Conservation (phyloP, 2,888 invertebrate genomes). For the Plebejus argus region DNA sequence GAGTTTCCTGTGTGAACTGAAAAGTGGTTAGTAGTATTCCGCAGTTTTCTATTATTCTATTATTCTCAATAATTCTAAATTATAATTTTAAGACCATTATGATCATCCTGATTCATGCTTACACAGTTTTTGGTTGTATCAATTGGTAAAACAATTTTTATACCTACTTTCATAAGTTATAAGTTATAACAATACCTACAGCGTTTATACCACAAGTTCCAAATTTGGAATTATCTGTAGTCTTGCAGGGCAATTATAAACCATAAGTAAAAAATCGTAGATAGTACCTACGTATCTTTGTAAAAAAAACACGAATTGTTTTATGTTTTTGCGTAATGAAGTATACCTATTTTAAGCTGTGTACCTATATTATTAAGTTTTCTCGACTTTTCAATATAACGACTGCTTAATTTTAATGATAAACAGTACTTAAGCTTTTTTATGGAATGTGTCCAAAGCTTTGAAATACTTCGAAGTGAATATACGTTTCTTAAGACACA, state of each 20-base stretch:
- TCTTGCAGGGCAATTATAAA: not conserved
- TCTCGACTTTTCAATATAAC: conserved; percentile 2
- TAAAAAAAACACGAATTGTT: conserved; percentile 1
- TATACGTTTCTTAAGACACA: conserved; percentile 58
- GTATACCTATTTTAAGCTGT: not conserved
- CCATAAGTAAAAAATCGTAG: no score
- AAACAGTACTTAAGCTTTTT: conserved; percentile 48
- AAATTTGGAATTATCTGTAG: not conserved
- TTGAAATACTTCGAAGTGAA: conserved; percentile 58
- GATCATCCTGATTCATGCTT: not conserved
- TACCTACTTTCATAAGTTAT: no score
- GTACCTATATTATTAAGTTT: not conserved
- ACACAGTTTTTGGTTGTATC: not conserved
- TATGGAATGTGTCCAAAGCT: conserved; percentile 56
- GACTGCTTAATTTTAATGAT: conserved; percentile 31
- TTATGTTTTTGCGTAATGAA: not conserved
- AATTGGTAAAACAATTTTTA: not conserved
- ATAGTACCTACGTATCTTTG: not conserved
- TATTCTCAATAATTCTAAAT: not conserved
- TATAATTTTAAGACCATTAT: not conserved
- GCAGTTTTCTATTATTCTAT: not conserved
- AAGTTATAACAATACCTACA: not conserved
- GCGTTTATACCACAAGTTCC: not conserved
- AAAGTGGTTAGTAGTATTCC: not conserved
- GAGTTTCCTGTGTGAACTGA: not conserved